Base-by-base conservation (phyloP, 92 coral and sea anemone species). In the Zoanthus gigantus region DNA sequence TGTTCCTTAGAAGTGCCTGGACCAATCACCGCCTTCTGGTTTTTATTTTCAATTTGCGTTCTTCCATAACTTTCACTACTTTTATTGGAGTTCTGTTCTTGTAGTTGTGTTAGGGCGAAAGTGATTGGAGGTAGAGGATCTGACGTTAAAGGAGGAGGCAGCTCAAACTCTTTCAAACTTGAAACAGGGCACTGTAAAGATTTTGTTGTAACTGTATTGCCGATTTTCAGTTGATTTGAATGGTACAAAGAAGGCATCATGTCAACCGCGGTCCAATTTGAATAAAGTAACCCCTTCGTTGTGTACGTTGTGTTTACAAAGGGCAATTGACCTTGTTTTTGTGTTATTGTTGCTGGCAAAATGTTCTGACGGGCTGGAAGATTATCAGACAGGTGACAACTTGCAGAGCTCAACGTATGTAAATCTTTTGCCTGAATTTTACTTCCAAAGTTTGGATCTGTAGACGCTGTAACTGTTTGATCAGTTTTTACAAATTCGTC, bases 111-210 rank as follows among this genome's bases (percentile, higher is more conserved):
- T 9, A 57, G 37, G 34, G 29, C 23, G 56, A 80, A 61, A 17
- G 74, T 15, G 23, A 57, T 53, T 17, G 42, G 29, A 2, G 85
- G 37, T 6, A 53, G 53, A 5, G 74, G 32, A 23, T 63, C 74
- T 9, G 63, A 67, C 50, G 23, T 47, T 12, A 66, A 57, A 12
- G 75, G 85, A 2, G 85, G 85, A 3, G 61, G 76, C 14, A 10
- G 44, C 7, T 65, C 47, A 23, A 18, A 81, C 28, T 81, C 85
- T 31, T 81, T 46, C 0, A 56, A 66, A 31, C 85, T 81, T 65
- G 85, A 52, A 8, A 81, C 75, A 0, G 85, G 85, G 9, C 61
- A 47, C 74, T 81, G 76, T 15, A 81, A 37, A 46, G 85, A 81
- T 31, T 81, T 46, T 10, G 85, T 65, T 67, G 85, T 81, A 28